Evolutionary conservation across 2,113 vertebrate species (phyloP).

Genomic region (Muntiacus reevesi): DNA sequence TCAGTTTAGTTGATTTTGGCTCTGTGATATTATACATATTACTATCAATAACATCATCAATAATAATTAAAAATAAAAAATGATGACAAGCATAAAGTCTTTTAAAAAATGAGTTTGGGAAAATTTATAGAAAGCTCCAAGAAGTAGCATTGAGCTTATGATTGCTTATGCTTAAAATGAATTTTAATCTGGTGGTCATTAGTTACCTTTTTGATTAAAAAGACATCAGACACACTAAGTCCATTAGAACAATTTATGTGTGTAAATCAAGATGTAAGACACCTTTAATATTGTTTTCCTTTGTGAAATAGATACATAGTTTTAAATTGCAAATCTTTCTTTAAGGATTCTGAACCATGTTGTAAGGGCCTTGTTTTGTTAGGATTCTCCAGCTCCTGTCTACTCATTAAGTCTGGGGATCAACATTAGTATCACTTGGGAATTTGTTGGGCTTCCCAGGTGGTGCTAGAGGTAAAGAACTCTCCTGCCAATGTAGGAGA

Average conservation of each 20-base stretch:
- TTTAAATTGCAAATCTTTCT: neutral
- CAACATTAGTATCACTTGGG: neutral
- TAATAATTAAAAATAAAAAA: constrained; percentile 50
- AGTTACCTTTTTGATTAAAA: neutral
- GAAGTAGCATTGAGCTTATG: neutral
- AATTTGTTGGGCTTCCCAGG: neutral
- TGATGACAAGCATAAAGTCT: neutral
- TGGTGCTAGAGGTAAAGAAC: neutral
- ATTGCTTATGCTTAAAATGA: constrained; percentile 4
- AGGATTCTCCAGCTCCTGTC: neutral
- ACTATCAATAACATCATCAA: neutral
- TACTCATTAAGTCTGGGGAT: neutral
- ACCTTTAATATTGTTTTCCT: constrained; percentile 3
- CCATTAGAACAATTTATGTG: neutral
- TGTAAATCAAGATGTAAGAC: neutral
- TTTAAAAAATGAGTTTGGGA: constrained; percentile 8
- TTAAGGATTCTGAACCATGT: neutral
- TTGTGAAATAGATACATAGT: neutral
- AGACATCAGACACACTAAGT: neutral
- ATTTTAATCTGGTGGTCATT: neutral
- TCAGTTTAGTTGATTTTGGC: constrained; percentile 15
- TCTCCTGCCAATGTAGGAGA: neutral
- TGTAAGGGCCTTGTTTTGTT: neutral
- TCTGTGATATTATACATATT: neutral
- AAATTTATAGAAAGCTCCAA: neutral